These are phyloP conservation scores for Staurois parvus DNA, from an alignment of 2,797 vertebrate genomes.

Conservation along the genomic window DNA sequence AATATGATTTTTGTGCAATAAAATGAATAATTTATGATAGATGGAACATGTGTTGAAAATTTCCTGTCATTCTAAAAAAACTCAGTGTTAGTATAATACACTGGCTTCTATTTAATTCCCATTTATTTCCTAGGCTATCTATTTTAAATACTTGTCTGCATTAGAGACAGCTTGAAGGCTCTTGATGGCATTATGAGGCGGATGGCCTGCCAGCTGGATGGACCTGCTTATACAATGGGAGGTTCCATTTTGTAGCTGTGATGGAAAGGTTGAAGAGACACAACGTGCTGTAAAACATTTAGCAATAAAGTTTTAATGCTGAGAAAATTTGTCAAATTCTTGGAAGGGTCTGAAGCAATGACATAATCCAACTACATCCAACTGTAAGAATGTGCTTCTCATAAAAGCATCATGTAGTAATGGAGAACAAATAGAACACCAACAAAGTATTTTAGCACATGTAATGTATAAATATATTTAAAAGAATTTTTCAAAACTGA, in stretches of 20 bases:
- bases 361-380: conserved; percentile 56
- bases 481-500: too few relatives aligned
- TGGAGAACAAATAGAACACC: background rate
- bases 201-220: conserved; percentile 32
- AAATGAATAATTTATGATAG: too few relatives aligned
- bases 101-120: too few relatives aligned
- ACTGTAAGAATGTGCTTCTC: conserved; percentile 43
- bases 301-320: conserved; percentile 48
- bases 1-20: too few relatives aligned
- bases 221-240: conserved; percentile 47
- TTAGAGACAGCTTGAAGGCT: conserved; percentile 22
- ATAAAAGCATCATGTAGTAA: conserved; percentile 44
- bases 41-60: too few relatives aligned
- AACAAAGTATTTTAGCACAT: background rate
- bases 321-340: conserved; percentile 56
- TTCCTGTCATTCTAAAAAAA: too few relatives aligned
- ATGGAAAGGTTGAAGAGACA: conserved; percentile 56
- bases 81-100: too few relatives aligned
- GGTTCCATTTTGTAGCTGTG: conserved; percentile 45
- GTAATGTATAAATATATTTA: too few relatives aligned
- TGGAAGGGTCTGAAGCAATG: conserved; percentile 53
- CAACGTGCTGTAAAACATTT: conserved; percentile 37
- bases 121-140: too few relatives aligned
- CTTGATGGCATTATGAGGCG: conserved; percentile 32
- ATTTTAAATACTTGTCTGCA: conserved; percentile 11